Percentiles rank a stretch among this genome's conserved stretches.
These are phyloP conservation scores for Caradrina clavipalpis DNA, from an alignment of 2,888 invertebrate species.

Conservation along the genomic window DNA sequence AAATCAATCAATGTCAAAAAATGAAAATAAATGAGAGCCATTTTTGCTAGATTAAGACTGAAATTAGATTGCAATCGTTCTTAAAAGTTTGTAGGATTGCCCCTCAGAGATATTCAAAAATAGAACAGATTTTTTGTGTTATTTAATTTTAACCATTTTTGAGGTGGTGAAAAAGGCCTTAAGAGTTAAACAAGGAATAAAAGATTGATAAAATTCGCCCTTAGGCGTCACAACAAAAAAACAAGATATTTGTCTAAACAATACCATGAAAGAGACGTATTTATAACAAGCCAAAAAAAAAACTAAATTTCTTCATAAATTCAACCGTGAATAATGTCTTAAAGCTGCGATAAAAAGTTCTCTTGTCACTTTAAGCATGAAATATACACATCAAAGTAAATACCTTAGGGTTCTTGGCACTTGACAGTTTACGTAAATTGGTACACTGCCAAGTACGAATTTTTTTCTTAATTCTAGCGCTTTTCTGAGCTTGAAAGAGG, in stretches of 20 bases:
- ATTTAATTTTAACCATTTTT: too few species aligned
- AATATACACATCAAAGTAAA: conserved; percentile 50
- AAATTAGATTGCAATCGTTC: too few species aligned
- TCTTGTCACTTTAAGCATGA: conserved; percentile 55
- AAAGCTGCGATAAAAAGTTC: conserved; percentile 39
- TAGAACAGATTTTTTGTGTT: too few species aligned
- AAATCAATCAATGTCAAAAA: too few species aligned
- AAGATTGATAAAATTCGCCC: not conserved
- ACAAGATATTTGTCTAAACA: conserved; percentile 3
- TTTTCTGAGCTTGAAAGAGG: conserved; percentile 7
- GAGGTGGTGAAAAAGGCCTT: too few species aligned
- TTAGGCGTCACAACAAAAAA: conserved; percentile 8
- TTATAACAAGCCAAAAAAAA: conserved; percentile 36
- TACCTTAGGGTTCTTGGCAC: conserved; percentile 15
- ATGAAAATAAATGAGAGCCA: too few species aligned
- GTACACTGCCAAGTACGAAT: conserved; percentile 13
- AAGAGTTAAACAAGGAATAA: too few species aligned
- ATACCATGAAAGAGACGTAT: conserved; percentile 21
- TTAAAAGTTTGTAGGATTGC: too few species aligned
- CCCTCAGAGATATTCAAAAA: too few species aligned
- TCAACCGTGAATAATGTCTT: conserved; percentile 44
- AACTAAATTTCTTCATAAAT: conserved; percentile 53
- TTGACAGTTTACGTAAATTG: conserved; percentile 24
- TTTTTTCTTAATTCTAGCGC: conserved; percentile 9
- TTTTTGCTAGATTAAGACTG: too few species aligned